phyloP scores from a whole-genome alignment of 2,797 vertebrate species.

The Spinus pinus region DNA sequence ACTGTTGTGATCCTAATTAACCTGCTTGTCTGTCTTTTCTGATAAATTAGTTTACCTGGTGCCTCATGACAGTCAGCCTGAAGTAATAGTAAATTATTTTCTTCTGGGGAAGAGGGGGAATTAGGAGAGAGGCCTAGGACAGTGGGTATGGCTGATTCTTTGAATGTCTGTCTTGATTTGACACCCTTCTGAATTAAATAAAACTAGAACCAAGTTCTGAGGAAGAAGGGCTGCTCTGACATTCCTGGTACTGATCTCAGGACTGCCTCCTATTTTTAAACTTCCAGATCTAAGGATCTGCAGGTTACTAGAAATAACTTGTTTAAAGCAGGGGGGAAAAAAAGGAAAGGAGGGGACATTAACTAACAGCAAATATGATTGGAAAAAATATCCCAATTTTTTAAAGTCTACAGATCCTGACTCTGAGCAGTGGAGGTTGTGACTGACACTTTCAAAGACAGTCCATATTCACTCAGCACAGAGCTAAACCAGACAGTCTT shows the following conservation, averaged over 20 bases:
- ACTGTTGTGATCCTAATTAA: background rate
- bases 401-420: background rate
- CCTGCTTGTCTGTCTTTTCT: background rate
- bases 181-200: background rate
- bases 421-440: background rate
- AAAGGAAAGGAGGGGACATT: background rate
- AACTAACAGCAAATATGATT: background rate
- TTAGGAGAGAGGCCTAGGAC: background rate
- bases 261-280: background rate
- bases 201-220: background rate
- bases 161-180: background rate
- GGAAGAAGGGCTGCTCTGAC: background rate
- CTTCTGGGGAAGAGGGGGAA: background rate
- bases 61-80: background rate
- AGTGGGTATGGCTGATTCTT: background rate
- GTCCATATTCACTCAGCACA: background rate
- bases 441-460: background rate
- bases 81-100: background rate
- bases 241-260: background rate
- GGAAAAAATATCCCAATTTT: fast-evolving
- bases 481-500: background rate
- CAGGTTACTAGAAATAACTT: background rate
- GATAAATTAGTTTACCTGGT: background rate
- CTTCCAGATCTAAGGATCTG: background rate
- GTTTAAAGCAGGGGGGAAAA: background rate